Evolutionary conservation across 1,140 invertebrate genomes (phyloP).

Genomic region (Tribolium madens): DNA sequence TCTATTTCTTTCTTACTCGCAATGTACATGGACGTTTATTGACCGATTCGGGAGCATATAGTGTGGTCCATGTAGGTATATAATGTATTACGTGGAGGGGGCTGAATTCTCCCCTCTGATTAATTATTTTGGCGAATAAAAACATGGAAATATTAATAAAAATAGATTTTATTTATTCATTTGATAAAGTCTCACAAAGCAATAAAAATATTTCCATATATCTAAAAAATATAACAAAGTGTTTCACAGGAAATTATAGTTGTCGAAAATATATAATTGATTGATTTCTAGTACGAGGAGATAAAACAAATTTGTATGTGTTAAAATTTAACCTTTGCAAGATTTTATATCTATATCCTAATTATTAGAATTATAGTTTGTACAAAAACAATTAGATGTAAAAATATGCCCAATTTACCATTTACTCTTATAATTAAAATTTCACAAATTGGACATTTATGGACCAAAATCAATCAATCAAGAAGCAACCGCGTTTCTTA

Average conservation of each 20-base stretch:
- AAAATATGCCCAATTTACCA: slow-evolving; percentile 36
- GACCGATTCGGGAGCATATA: not conserved
- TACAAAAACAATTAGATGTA: slow-evolving; percentile 35
- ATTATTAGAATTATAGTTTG: slow-evolving; percentile 23
- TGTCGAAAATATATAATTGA: not conserved
- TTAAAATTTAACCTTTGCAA: slow-evolving; percentile 12
- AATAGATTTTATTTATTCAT: slow-evolving; percentile 24
- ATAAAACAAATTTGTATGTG: slow-evolving; percentile 2
- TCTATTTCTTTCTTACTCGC: not conserved
- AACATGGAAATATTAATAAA: slow-evolving; percentile 1
- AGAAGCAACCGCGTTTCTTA: not conserved
- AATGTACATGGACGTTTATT: not conserved
- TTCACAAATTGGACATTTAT: slow-evolving; percentile 10
- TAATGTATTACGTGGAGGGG: not conserved
- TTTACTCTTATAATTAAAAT: slow-evolving; percentile 26
- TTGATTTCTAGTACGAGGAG: not conserved
- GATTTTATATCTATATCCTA: slow-evolving; percentile 22
- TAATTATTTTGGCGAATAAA: not conserved
- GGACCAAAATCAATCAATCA: slow-evolving; percentile 22
- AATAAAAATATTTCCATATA: slow-evolving; percentile 24
- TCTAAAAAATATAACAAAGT: slow-evolving; percentile 25
- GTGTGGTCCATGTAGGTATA: not conserved
- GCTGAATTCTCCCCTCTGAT: not conserved
- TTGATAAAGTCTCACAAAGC: slow-evolving; percentile 36
- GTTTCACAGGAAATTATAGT: not conserved